phyloP scores from a whole-genome alignment of 2,113 vertebrate species.

The Nycticorax nycticorax region DNA sequence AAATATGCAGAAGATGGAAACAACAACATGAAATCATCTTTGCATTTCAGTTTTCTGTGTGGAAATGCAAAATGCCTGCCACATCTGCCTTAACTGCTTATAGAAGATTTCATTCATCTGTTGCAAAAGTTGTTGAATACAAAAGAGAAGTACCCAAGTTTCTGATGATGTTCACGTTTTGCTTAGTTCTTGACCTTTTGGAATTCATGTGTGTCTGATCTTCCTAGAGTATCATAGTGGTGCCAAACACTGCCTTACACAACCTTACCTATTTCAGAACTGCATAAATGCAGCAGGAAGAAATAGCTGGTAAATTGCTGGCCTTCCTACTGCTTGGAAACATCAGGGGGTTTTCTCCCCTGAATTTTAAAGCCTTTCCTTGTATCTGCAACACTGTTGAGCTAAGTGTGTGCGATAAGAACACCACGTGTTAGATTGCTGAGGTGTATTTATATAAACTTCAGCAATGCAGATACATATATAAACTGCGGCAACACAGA shows the following conservation, averaged over 20 bases:
- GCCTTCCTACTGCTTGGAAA: background rate
- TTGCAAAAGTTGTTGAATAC: background rate
- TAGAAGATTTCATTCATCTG: background rate
- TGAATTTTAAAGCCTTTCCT: background rate
- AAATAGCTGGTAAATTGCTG: background rate
- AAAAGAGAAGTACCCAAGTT: background rate
- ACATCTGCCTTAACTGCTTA: background rate
- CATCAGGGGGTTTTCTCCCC: background rate
- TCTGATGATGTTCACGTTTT: background rate
- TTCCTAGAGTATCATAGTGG: background rate
- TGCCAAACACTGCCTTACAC: background rate
- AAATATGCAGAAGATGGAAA: background rate
- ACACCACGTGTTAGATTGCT: accelerated
- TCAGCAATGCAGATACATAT: background rate
- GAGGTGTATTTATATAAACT: background rate
- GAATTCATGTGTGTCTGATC: background rate
- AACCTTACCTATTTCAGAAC: background rate
- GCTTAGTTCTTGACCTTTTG: background rate
- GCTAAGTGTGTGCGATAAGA: background rate
- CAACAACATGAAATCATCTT: background rate
- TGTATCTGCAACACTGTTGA: background rate
- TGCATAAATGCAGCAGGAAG: background rate
- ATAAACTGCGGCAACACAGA: background rate
- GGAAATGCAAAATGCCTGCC: background rate
- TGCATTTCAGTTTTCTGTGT: background rate